Evolutionary conservation across 2,888 invertebrate species (phyloP).

Genomic region (Lomographa bimaculata): DNA sequence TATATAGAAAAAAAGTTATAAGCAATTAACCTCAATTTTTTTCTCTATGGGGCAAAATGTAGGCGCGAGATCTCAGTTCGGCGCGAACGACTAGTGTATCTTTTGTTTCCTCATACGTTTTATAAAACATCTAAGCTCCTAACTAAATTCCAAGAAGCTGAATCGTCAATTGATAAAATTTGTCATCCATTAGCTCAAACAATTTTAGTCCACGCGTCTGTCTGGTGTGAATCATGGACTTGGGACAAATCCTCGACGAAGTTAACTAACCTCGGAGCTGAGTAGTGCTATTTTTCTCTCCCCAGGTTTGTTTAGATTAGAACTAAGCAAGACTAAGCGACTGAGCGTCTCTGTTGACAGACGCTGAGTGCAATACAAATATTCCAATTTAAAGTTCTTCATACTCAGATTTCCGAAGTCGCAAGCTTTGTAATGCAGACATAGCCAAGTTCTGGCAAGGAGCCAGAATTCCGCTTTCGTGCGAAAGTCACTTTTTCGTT

Average conservation of each 20-base stretch:
- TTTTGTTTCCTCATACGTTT: too few relatives aligned
- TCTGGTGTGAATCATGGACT: constrained; percentile 6
- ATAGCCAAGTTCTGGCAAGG: constrained; percentile 52
- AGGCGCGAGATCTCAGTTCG: too few relatives aligned
- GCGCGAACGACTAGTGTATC: too few relatives aligned
- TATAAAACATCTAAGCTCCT: too few relatives aligned
- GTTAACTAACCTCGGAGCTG: too few relatives aligned
- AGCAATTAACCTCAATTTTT: too few relatives aligned
- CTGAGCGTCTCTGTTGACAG: constrained; percentile 17
- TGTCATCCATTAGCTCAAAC: too few relatives aligned
- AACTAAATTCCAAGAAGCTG: too few relatives aligned
- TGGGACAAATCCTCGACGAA: constrained; percentile 5
- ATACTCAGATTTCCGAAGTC: constrained; percentile 19
- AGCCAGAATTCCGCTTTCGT: constrained; percentile 62
- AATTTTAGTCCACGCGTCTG: background rate
- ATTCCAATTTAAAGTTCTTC: constrained; percentile 19
- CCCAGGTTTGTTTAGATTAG: constrained; percentile 7
- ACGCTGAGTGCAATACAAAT: constrained; percentile 27
- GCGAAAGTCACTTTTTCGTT: constrained; percentile 63
- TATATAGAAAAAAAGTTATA: too few relatives aligned
- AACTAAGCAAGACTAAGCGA: constrained; percentile 17
- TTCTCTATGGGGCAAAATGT: too few relatives aligned
- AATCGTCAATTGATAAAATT: too few relatives aligned
- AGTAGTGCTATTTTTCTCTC: constrained; percentile 13
- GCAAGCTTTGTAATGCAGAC: constrained; percentile 51